Conservation (phyloP, 2,113 vertebrate genomes). For the Pygoscelis adeliae region DNA sequence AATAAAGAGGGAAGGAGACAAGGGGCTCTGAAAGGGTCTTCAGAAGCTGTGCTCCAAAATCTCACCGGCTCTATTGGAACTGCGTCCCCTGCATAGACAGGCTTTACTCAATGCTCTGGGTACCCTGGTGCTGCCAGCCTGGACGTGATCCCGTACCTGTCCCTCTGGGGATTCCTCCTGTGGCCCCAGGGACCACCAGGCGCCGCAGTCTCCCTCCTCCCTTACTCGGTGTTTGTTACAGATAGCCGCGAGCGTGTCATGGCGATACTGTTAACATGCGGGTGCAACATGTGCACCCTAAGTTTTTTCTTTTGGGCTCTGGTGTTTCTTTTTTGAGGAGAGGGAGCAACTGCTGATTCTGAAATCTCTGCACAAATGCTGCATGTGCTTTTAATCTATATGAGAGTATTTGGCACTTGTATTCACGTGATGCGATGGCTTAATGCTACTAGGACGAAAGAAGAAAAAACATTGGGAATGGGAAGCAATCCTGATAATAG, state of each 20-base stretch:
- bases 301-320: neutral
- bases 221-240: neutral
- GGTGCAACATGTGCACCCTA: neutral
- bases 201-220: neutral
- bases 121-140: neutral
- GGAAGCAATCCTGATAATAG: neutral
- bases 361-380: neutral
- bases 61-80: neutral
- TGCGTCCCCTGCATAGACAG: neutral
- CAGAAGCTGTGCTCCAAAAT: neutral
- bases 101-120: neutral
- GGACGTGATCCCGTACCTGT: too few relatives aligned
- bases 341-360: neutral
- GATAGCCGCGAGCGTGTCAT: rapidly evolving
- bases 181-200: neutral
- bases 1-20: neutral
- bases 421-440: neutral
- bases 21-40: neutral
- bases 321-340: neutral
- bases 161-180: neutral
- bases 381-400: neutral
- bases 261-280: neutral
- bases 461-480: neutral
- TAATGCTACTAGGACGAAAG: neutral
- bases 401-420: neutral